Evolutionary conservation across 2,888 invertebrate species (phyloP), one percentile per base, ranked within the genome.

Genomic region (Protula sp.): DNA sequence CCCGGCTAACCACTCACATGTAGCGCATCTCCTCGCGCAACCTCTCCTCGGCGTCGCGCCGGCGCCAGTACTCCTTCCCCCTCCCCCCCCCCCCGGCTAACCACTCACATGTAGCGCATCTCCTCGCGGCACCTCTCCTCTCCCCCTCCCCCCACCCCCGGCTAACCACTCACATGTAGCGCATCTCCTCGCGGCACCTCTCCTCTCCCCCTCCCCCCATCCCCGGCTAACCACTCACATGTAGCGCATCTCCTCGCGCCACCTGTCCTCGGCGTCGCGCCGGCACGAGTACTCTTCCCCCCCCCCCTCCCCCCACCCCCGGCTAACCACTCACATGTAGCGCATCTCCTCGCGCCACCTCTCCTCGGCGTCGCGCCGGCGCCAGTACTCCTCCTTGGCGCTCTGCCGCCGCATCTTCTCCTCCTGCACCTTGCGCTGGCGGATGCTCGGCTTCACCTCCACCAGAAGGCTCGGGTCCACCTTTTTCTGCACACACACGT

Each of bases 401-500:
- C 85, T 84, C 64, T 85, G 85, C 19, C 93, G 85, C 71, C 93
- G 88, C 70, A 91, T 86, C 78, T 92, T 90, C 69, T 93, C 92
- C 75, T 82, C 82, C 62, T 80, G 80, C 3, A 80, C 71, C 63
- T 81, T 92, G 54, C 92, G 87, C 74, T 89, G 89, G 66, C 93
- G 87, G 69, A 93, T 86, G 51, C 92, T 93, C 19, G 94, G 94
- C 82, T 97, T 97, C 72, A 94, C 91, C 80, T 97, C 95, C 51
- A 97, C 97, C 56, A 94, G 90, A 70, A 99, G 85, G 81, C 93
- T 93, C 0, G 98, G 97, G 81, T 90, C 87, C 22, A 94, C 84
- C 67, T 84, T 84, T 75, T 83, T 83, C 83, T 83, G 66, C 14
- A 72, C n/a, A n/a, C n/a, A n/a, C n/a, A n/a, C n/a, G n/a, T n/a